A percentile compares a stretch with the other conserved stretches of the same genome.
Evolutionary conservation across 2,113 vertebrate species (phyloP).

Genomic region (Platichthys stellatus): DNA sequence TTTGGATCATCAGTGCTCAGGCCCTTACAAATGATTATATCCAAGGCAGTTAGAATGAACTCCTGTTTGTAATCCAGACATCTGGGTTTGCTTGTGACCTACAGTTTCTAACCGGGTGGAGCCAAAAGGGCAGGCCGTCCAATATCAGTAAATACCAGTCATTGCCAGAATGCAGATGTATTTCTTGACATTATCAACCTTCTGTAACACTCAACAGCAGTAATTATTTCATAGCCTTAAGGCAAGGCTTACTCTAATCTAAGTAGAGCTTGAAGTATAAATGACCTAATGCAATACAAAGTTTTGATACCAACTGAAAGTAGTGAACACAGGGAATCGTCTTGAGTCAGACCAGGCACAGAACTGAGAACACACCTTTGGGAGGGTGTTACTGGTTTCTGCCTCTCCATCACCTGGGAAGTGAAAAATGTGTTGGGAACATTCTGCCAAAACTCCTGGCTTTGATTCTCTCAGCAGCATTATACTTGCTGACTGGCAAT

Average conservation of each 20-base stretch:
- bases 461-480: neutral
- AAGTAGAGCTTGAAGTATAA: slow-evolving; percentile 12
- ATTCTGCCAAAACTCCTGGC: slow-evolving; percentile 20
- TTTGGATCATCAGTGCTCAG: too few species aligned
- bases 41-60: neutral
- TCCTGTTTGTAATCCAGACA: neutral
- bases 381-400: slow-evolving; percentile 16
- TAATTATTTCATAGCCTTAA: slow-evolving; percentile 25
- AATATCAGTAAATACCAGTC: neutral
- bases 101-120: neutral
- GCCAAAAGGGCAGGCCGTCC: neutral
- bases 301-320: slow-evolving; percentile 33
- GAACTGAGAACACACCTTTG: slow-evolving; percentile 27
- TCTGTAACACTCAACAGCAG: neutral
- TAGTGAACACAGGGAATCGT: slow-evolving; percentile 19
- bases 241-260: slow-evolving; percentile 15
- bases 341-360: slow-evolving; percentile 10
- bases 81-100: neutral
- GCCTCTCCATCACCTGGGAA: neutral
- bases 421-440: slow-evolving; percentile 23
- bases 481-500: slow-evolving; percentile 21
- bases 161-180: neutral
- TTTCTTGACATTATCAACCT: neutral
- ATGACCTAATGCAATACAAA: slow-evolving; percentile 25
- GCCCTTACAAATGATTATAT: neutral